Evolutionary conservation across 1,140 invertebrate species (phyloP).

Genomic region (Tetramorium simillimum): DNA sequence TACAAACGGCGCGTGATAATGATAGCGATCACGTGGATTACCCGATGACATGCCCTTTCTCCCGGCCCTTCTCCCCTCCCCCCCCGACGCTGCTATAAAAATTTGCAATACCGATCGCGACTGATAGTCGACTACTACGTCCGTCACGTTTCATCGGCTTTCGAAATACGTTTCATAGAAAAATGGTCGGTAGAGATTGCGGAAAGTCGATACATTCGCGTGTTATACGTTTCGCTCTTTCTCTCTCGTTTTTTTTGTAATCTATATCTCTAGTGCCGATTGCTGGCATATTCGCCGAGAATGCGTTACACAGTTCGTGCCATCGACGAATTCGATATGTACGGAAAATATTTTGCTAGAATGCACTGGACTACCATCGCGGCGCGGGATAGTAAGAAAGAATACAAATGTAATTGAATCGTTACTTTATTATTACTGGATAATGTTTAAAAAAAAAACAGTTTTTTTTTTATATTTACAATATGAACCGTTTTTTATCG

Average conservation of each 20-base stretch:
- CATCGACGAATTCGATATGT: slow-evolving; percentile 45
- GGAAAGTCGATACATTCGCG: slow-evolving; percentile 54
- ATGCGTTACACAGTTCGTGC: slow-evolving; percentile 48
- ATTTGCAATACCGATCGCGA: background rate
- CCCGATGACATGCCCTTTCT: background rate
- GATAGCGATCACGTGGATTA: slow-evolving; percentile 20
- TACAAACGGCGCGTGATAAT: slow-evolving; percentile 35
- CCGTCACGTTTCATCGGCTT: slow-evolving; percentile 52
- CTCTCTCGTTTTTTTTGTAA: slow-evolving; percentile 34
- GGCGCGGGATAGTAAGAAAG: background rate
- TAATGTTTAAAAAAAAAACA: too few species aligned
- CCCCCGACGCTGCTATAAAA: background rate
- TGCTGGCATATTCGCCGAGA: slow-evolving; percentile 46
- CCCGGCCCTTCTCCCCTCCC: too few species aligned
- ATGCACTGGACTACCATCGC: background rate
- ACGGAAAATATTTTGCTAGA: slow-evolving; percentile 12
- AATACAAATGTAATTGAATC: background rate
- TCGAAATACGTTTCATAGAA: slow-evolving; percentile 58
- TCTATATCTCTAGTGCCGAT: slow-evolving; percentile 55
- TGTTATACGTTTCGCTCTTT: slow-evolving; percentile 45
- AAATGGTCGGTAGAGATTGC: slow-evolving; percentile 56
- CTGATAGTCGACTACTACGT: slow-evolving; percentile 8
- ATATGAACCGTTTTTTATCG: background rate
- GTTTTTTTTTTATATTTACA: background rate
- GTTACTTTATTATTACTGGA: too few species aligned